A percentile compares a stretch with the other conserved stretches of the same genome.
Evolutionary conservation across 2,113 vertebrate species (phyloP).

Genomic region (Pedionomus torquatus): DNA sequence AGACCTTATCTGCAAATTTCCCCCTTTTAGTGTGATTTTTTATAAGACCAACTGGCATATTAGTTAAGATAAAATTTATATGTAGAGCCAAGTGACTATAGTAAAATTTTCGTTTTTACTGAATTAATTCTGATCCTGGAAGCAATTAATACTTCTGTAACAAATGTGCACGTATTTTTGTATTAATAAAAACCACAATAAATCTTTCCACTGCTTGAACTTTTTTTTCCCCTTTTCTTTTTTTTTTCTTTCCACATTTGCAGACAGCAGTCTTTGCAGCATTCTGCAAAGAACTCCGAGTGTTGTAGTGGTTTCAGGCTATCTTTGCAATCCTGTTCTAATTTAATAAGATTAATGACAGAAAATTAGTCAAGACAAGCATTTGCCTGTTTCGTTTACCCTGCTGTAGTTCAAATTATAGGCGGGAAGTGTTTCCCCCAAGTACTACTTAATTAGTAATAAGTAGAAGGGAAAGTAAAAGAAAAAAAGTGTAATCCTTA

Average conservation of each 20-base stretch:
- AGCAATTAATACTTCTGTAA: slow-evolving; percentile 44
- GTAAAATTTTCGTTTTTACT: slow-evolving; percentile 6
- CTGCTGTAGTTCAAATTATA: slow-evolving; percentile 57
- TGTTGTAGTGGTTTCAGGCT: slow-evolving; percentile 55
- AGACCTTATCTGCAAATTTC: neutral
- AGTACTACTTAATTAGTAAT: slow-evolving; percentile 66
- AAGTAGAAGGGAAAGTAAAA: slow-evolving; percentile 52
- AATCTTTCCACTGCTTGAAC: slow-evolving; percentile 36
- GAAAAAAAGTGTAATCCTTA: slow-evolving; percentile 28
- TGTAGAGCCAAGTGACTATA: neutral
- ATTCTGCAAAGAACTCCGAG: slow-evolving; percentile 24
- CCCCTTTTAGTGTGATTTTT: neutral
- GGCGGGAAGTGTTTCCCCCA: slow-evolving; percentile 64
- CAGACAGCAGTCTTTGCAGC: neutral
- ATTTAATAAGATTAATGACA: slow-evolving; percentile 76
- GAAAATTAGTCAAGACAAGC: slow-evolving; percentile 76
- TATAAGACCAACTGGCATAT: neutral
- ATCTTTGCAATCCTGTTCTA: slow-evolving; percentile 65
- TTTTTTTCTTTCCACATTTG: neutral
- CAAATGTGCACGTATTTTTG: slow-evolving; percentile 11
- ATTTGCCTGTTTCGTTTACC: slow-evolving; percentile 65
- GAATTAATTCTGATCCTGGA: neutral
- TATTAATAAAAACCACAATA: slow-evolving; percentile 28
- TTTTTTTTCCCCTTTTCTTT: rapidly evolving
- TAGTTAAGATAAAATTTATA: neutral